phyloP scores from a whole-genome alignment of 2,888 invertebrate species.

The Rhagophthalmus giganteus region DNA sequence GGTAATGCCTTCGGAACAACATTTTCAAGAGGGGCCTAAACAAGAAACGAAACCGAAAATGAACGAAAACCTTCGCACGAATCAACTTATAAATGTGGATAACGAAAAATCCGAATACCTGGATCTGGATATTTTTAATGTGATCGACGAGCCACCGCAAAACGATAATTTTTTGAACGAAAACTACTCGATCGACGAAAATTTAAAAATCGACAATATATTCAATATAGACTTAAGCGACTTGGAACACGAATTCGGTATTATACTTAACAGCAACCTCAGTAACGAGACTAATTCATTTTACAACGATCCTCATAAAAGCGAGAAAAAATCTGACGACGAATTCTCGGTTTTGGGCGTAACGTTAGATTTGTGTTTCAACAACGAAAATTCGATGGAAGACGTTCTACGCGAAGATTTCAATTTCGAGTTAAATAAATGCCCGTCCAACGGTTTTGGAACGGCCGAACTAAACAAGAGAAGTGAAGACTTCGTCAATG shows the following conservation, averaged over 20 bases:
- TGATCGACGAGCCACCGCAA: slow-evolving; percentile 29
- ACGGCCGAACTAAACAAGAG: slow-evolving; percentile 19
- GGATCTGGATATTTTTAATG: slow-evolving; percentile 21
- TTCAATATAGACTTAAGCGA: slow-evolving; percentile 14
- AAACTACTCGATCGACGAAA: slow-evolving; percentile 17
- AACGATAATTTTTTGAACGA: slow-evolving; percentile 25
- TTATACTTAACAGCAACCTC: slow-evolving; percentile 5
- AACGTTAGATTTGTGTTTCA: slow-evolving; percentile 42
- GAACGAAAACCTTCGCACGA: no score
- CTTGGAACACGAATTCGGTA: slow-evolving; percentile 13
- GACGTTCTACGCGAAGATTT: slow-evolving; percentile 39
- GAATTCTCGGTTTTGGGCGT: slow-evolving; percentile 45
- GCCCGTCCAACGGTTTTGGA: slow-evolving; percentile 8
- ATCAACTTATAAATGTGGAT: no score
- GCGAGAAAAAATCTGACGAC: slow-evolving; percentile 1
- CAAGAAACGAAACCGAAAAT: no score
- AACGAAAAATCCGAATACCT: no score
- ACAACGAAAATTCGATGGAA: slow-evolving; percentile 34
- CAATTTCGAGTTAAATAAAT: slow-evolving; percentile 28
- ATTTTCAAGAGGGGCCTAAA: no score
- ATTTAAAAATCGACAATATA: background rate
- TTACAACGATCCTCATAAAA: background rate
- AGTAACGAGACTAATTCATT: background rate
- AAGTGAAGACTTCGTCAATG: slow-evolving; percentile 41
- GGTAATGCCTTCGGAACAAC: no score